These are phyloP conservation scores for Malacoraja senta DNA, from an alignment of 2,797 vertebrate species.

Conservation along the genomic window DNA sequence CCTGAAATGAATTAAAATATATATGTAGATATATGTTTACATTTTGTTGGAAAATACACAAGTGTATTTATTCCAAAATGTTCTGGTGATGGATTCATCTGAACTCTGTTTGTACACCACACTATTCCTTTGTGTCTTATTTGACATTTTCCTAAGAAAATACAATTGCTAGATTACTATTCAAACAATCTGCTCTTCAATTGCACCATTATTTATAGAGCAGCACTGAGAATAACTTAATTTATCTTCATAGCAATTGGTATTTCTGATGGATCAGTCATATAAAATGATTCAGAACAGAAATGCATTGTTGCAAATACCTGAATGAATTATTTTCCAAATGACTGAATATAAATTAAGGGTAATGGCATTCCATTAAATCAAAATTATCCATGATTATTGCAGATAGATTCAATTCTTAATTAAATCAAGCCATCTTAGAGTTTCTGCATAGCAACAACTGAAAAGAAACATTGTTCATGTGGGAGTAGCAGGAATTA, in stretches of 20 bases:
- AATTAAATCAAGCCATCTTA: background rate
- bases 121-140: background rate
- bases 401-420: background rate
- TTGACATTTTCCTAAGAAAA: background rate
- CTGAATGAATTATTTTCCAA: background rate
- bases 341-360: background rate
- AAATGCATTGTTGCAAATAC: background rate
- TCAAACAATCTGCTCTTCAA: background rate
- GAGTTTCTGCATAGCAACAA: background rate
- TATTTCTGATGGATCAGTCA: background rate
- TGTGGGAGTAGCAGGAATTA: background rate
- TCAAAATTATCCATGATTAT: background rate
- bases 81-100: background rate
- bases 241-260: background rate
- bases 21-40: background rate
- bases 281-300: background rate
- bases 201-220: background rate
- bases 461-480: background rate
- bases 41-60: background rate
- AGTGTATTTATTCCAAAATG: background rate
- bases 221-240: background rate
- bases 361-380: background rate
- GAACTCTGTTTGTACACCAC: background rate
- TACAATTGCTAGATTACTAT: background rate
- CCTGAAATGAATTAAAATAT: background rate